Evolutionary conservation across 2,888 invertebrate species (phyloP), one percentile per base, ranked within the genome.

Genomic region (Oeneis ivallda): DNA sequence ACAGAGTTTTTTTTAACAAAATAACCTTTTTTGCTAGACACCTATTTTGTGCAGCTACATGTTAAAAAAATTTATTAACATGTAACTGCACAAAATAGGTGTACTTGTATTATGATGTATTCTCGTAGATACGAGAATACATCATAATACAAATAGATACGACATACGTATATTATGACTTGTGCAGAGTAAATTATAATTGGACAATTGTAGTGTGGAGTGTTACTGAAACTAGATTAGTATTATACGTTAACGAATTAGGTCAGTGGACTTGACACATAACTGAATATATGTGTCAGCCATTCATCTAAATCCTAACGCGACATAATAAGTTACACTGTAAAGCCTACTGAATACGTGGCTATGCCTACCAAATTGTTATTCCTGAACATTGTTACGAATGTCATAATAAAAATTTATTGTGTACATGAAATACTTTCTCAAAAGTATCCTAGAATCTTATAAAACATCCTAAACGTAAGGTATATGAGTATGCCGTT

Each of bases 401-500:
- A 13, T 45, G 15, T n/a, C 26, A 26, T 26, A 26, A 26, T 26
- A 26, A 26, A 26, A 26, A 26, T 26, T 26, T 26, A 26, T 26
- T 26, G 26, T 26, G 26, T 26, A n/a, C n/a, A n/a, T 5, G 26
- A 4, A 26, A 26, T 26, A 5, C 26, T 26, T 26, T 26, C 26
- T 26, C 26, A 50, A 13, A 26, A 19, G 11, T 26, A 50, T n/a
- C 52, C n/a, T 50, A 19, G 4, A 26, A 15, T 17, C 2, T 0
- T 49, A 19, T 45, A 26, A 45, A 45, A 15, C n/a, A 45, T 7
- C 45, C 45, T 53, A 61, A 26, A 26, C 0, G 26, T 26, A 64
- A 61, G 54, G 47, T 57, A 47, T 62, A 61, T 64, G 49, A 34
- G 65, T 69, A 49, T 50, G 10, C 1, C 26, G 26, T 13, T 50